Base-by-base conservation (phyloP, 1,140 invertebrate species). In the Drosophila willistoni region DNA sequence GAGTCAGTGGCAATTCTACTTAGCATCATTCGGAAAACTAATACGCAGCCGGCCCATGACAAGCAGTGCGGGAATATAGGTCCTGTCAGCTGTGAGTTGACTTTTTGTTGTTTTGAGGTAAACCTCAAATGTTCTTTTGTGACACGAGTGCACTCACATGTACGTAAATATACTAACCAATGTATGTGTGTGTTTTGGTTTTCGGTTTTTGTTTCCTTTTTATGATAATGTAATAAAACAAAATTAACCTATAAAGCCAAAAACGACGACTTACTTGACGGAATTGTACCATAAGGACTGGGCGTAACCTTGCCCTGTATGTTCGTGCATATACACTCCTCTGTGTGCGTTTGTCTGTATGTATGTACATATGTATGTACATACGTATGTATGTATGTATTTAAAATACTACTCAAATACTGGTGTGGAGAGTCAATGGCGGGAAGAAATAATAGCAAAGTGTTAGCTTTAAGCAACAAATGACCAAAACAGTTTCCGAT, bases 141-240 rank as follows among this genome's bases (percentile, higher is more conserved):
- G 64, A 59, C 67, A 57, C 75, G 62, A 63, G 66, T 72, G 56
- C 56, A 36, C 56, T 42, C 47, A 36, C 60, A 54, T 69, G 25
- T 70, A 39, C 36, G 12, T 13, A 39, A 4, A 39, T 5, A 13
- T 12, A 39, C 12, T 5, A 13, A 12, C 4, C 36, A 39, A 77
- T 68, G 36, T 71, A 59, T 75, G 82, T 79, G 81, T 65, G 64
- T 71, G 33, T 51, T 54, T 13, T 55, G 39, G 60, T 59, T 63
- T 64, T 74, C 22, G 17, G 44, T 67, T 71, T 69, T 59, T 72
- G 70, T 73, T 79, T 71, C 71, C 72, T 82, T 86, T 90, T 90
- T 90, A 90, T 86, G 86, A 87, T 90, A 83, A 87, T 83, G 87
- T 90, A 82, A 90, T 90, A 90, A 90, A 90, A 90, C 79, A 72